A percentile compares a stretch with the other conserved stretches of the same genome.
Conservation (phyloP, 2,888 invertebrate species). For the Drosophila parthenogenetica region DNA sequence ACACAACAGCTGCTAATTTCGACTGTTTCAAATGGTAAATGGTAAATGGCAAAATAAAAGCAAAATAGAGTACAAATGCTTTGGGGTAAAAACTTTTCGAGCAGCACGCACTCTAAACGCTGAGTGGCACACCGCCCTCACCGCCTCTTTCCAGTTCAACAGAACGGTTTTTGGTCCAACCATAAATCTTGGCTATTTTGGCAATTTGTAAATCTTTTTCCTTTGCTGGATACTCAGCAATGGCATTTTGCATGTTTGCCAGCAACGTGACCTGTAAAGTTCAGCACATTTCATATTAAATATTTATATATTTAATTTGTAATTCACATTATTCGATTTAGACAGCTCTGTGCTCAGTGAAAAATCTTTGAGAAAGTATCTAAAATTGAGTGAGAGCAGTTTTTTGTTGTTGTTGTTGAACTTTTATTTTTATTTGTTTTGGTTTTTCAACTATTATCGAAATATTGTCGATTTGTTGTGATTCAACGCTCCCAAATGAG, state of each 20-base stretch:
- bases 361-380: too few species aligned
- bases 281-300: constrained; percentile 49
- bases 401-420: neutral
- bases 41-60: constrained; percentile 24
- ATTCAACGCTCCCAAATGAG: constrained; percentile 65
- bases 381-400: neutral
- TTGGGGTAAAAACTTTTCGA: constrained; percentile 44
- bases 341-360: neutral
- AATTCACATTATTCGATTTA: constrained; percentile 18
- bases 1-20: constrained; percentile 53
- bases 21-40: constrained; percentile 20
- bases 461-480: constrained; percentile 20
- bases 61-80: constrained; percentile 35
- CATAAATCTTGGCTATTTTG: constrained; percentile 66
- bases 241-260: constrained; percentile 25
- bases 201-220: constrained; percentile 65
- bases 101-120: constrained; percentile 47
- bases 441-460: neutral
- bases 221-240: constrained; percentile 2
- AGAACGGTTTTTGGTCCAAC: constrained; percentile 21
- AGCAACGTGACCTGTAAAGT: constrained; percentile 39
- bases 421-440: neutral
- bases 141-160: neutral
- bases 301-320: constrained; percentile 53
- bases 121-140: constrained; percentile 1